These are phyloP conservation scores for Alligator sinensis DNA, from an alignment of 2,113 vertebrate species.

Conservation along the genomic window DNA sequence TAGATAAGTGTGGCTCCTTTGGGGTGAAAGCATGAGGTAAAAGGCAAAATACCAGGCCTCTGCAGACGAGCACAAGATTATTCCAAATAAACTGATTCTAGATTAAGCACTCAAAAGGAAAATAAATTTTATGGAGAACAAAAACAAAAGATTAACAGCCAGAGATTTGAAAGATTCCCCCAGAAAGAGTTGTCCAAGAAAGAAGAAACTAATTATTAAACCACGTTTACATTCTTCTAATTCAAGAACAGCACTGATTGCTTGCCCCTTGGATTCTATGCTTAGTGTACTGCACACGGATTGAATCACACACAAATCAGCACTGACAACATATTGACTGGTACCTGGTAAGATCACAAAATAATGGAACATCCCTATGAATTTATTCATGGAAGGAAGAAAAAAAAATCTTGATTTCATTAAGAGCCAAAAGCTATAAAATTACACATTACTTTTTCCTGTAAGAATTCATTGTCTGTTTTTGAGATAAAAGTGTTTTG, in stretches of 20 bases:
- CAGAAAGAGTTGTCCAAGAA: conserved; percentile 43
- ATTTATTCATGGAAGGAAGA: not conserved
- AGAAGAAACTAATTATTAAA: conserved; percentile 43
- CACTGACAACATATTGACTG: not conserved
- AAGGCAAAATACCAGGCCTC: conserved; percentile 38
- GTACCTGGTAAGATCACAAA: not conserved
- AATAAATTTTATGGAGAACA: conserved; percentile 71
- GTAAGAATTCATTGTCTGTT: not conserved
- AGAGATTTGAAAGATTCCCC: conserved; percentile 60
- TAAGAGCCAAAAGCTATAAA: not conserved
- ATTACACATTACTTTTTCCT: not conserved
- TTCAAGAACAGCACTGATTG: not conserved
- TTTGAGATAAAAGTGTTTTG: not conserved
- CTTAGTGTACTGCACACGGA: not conserved
- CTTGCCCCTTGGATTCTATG: not conserved
- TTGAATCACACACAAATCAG: not conserved
- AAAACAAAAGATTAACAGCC: conserved; percentile 66
- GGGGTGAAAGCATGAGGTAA: not conserved
- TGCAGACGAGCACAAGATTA: conserved; percentile 58
- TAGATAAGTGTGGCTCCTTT: not conserved
- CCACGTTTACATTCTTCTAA: not conserved
- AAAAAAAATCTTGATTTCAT: not conserved
- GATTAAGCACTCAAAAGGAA: conserved; percentile 57
- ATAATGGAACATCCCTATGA: not conserved
- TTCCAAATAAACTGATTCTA: conserved; percentile 59